These are phyloP conservation scores for Catharus bicknelli DNA, from an alignment of 2,113 vertebrate species.

Conservation along the genomic window DNA sequence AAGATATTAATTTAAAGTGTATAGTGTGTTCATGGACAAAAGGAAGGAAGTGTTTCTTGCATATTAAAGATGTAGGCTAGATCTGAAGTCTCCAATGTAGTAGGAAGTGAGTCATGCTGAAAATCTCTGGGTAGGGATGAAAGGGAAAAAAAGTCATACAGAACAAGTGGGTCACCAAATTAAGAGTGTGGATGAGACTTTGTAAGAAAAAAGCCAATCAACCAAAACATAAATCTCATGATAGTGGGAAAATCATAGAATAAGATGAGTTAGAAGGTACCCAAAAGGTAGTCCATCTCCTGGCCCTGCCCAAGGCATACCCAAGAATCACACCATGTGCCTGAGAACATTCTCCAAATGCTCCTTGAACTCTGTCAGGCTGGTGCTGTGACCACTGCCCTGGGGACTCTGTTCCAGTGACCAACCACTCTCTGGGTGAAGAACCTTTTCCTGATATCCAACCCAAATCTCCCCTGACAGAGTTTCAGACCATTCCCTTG, in stretches of 20 bases:
- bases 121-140: neutral
- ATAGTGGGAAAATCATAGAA: neutral
- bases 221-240: neutral
- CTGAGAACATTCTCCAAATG: fast-evolving
- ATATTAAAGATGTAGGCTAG: neutral
- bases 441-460: neutral
- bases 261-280: neutral
- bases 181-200: neutral
- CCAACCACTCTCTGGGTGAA: fast-evolving
- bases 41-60: neutral
- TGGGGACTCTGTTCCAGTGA: neutral
- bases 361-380: neutral
- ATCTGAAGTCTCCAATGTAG: neutral
- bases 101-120: neutral
- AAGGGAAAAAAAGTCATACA: neutral
- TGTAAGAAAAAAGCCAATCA: neutral
- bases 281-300: neutral
- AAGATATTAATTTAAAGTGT: neutral
- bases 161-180: neutral
- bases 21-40: neutral
- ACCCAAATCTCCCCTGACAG: neutral
- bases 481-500: neutral
- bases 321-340: too few species aligned
- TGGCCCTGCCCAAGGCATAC: fast-evolving
- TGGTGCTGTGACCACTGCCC: neutral